A percentile compares a stretch with the other conserved stretches of the same genome.
Conservation (phyloP, 2,113 vertebrate genomes). For the Marmota monax region DNA sequence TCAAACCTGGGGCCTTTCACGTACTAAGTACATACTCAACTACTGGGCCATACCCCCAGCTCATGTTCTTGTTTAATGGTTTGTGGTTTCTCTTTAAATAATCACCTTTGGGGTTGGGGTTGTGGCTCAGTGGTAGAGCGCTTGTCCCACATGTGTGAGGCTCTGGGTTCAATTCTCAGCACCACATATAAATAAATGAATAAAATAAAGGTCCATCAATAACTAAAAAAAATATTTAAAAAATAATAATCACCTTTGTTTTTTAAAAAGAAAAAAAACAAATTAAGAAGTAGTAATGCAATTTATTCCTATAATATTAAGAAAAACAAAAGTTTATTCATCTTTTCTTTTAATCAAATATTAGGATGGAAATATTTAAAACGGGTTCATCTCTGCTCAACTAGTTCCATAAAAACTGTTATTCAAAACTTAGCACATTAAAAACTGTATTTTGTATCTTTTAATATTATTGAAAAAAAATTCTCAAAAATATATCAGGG, state of each 20-base stretch:
- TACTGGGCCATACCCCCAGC: background rate
- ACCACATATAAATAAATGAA: too few relatives aligned
- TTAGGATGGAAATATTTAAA: slow-evolving; percentile 26
- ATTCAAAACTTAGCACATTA: background rate
- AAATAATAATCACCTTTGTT: background rate
- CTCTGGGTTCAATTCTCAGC: too few relatives aligned
- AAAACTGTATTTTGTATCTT: background rate
- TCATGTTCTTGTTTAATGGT: background rate
- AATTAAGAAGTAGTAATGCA: background rate
- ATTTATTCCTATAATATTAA: background rate
- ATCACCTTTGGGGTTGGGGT: background rate
- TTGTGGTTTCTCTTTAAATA: slow-evolving; percentile 49
- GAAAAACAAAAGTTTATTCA: slow-evolving; percentile 14
- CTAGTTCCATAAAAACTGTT: slow-evolving; percentile 42
- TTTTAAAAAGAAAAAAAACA: background rate
- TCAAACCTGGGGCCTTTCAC: background rate
- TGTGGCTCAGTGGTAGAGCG: too few relatives aligned
- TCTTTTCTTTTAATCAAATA: slow-evolving; percentile 30
- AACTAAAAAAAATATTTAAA: too few relatives aligned
- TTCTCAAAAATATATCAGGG: slow-evolving; percentile 30
- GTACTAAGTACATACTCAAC: background rate
- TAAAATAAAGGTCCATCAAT: too few relatives aligned
- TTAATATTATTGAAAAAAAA: background rate
- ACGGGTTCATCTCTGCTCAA: background rate
- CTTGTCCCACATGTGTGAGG: too few relatives aligned